Base-by-base conservation (phyloP, 2,888 invertebrate species). In the Pristionchus entomophagus region DNA sequence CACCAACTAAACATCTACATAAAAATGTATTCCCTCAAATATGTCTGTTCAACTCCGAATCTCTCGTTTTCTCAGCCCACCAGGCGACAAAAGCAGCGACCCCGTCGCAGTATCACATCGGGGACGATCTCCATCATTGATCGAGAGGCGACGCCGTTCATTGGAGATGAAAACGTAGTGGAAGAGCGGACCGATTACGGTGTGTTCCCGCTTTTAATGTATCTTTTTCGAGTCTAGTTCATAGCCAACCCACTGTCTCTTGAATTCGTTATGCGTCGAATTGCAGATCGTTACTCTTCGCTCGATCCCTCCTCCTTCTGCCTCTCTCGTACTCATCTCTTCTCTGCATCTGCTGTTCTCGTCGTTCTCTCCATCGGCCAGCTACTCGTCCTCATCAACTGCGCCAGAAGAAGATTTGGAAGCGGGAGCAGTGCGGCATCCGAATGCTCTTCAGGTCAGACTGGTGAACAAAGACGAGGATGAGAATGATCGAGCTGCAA, bases 121-220 rank as follows among this genome's bases (percentile, higher is more conserved):
- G 83, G 83, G 0, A 84, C 83, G n/a, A 62, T 84, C 19, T 49
- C 83, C 0, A 84, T 84, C 62, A 2, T 84, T 19, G 83, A 84
- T 22, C 17, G 65, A 32, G 22, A 29, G 32, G 65, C 82, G 38
- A 41, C 59, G 4, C 83, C 83, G 2, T 73, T 73, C 41, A 19
- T 45, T 4, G 38, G 26, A 0, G 73, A 73, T 45, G 73, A 45
- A 22, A n/a, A 5, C 17, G 22, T 22, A 4, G n/a, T 5, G 22
- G 56, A 5, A n/a, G 19, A 56, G 22, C 56, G 5, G 22, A 5
- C 56, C 14, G 56, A 56, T 56, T 22, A 8, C 4, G 56, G 56
- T 56, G n/a, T 22, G n/a, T n/a, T n/a, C n/a, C n/a, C n/a, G n/a
- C n/a, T n/a, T n/a, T n/a, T n/a, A n/a, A n/a, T n/a, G n/a, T n/a